phyloP scores from a whole-genome alignment of 2,797 vertebrate genomes.

The Argya squamiceps region DNA sequence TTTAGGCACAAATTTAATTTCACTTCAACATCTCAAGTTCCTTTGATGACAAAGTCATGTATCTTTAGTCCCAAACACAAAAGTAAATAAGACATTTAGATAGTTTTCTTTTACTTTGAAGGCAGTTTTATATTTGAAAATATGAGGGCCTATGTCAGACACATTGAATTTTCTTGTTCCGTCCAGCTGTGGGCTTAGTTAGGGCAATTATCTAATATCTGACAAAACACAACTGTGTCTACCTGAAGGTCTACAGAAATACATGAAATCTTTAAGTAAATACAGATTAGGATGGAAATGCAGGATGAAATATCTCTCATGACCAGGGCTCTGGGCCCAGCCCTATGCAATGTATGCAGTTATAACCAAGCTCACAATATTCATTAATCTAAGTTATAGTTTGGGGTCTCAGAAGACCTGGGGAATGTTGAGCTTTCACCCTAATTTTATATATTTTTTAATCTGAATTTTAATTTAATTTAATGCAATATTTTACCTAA shows the following conservation, averaged over 20 bases:
- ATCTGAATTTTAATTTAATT: not conserved
- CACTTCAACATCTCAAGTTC: slow-evolving; percentile 58
- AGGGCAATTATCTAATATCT: not conserved
- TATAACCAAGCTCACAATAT: not conserved
- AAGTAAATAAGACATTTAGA: slow-evolving; percentile 73
- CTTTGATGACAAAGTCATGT: slow-evolving; percentile 71
- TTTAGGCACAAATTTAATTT: slow-evolving; percentile 74
- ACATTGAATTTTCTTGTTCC: not conserved
- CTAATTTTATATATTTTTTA: not conserved
- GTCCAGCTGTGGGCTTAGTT: not conserved
- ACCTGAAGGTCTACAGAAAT: not conserved
- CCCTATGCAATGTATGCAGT: not conserved
- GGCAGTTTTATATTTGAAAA: slow-evolving; percentile 47
- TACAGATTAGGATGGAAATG: not conserved
- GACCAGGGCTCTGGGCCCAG: not conserved
- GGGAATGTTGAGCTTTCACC: not conserved
- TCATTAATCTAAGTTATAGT: not conserved
- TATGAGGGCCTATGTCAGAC: slow-evolving; percentile 7
- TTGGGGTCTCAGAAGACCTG: not conserved
- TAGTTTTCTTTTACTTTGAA: slow-evolving; percentile 68
- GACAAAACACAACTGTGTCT: not conserved
- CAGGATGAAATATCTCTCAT: not conserved
- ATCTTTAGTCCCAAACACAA: slow-evolving; percentile 64
- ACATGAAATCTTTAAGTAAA: not conserved
- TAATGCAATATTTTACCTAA: not conserved